Base-by-base conservation (phyloP, 2,113 vertebrate genomes). In the Sisor rabdophorus region DNA sequence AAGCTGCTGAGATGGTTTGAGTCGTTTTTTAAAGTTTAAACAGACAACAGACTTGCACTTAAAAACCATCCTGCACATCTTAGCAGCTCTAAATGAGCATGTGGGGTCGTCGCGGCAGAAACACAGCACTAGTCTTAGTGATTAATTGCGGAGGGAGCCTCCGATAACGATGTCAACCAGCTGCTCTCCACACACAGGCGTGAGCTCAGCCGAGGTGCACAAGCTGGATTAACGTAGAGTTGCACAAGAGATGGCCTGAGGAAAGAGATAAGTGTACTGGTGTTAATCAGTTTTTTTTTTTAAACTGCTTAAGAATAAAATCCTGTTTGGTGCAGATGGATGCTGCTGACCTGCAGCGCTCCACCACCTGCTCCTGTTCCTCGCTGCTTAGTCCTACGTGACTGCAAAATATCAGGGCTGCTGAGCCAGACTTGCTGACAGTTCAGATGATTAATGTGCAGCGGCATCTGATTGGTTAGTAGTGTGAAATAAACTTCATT, bases 21-120 rank as follows among this genome's bases (percentile, higher is more conserved):
- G 4, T 64, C 11, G 13, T 64, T 71, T 71, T 71, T 22, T 9
- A 44, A 64, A 78, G 63, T 47, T 44, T 48, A 24, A 47, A 47
- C 13, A 16, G 1, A 77, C 69, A 80, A 53, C 63, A 60, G 80
- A 77, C 80, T 44, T 48, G 28, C 65, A 26, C 65, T 75, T 84
- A 67, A 80, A 81, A 83, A 88, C 85, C 83, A 85, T 71, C 55
- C 79, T 75, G 86, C 88, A 81, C 87, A 78, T 89, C 87, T 84
- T 75, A 22, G 22, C 40, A 88, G 88, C 87, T 90, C 83, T 84
- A 83, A 86, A 85, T 87, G 87, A 89, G 84, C 87, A 85, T 82
- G 73, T 76, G 81, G 30, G n/a, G 77, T 87, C 85, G 86, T 83
- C 87, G 78, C 83, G 81, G 75, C 79, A 82, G 85, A 81, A 86